These are phyloP conservation scores for Protomyctophum bolini DNA, from an alignment of 2,113 vertebrate genomes.

Conservation along the genomic window DNA sequence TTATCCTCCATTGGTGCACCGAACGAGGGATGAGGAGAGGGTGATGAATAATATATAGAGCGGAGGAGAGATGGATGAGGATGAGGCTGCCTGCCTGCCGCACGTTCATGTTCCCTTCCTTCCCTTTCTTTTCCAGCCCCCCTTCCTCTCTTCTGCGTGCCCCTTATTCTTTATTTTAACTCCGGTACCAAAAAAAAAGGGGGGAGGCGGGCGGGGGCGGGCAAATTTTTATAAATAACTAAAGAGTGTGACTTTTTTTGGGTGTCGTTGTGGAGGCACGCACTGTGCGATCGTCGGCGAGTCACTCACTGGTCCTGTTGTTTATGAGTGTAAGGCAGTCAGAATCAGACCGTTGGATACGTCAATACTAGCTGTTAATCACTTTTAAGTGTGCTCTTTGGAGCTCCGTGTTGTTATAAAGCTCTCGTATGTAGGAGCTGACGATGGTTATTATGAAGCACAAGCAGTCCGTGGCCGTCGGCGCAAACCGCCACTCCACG, in stretches of 20 bases:
- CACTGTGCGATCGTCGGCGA: conserved; percentile 36
- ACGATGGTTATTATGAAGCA: not conserved
- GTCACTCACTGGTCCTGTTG: conserved; percentile 35
- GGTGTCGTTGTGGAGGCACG: conserved; percentile 21
- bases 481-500: no score
- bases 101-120: conserved; percentile 7
- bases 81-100: conserved; percentile 47
- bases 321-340: conserved; percentile 1
- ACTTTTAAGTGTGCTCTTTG: not conserved
- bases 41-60: conserved; percentile 70
- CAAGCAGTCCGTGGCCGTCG: not conserved
- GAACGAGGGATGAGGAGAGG: conserved; percentile 60
- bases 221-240: conserved; percentile 59
- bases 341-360: not conserved
- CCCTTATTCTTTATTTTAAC: conserved; percentile 42
- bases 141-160: not conserved
- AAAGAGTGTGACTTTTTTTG: conserved; percentile 42
- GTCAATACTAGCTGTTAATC: not conserved
- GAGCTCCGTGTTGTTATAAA: not conserved
- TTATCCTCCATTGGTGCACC: conserved; percentile 66
- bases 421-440: not conserved
- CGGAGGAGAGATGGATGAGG: conserved; percentile 66
- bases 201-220: no score
- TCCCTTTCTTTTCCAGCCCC: not conserved
- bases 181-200: conserved; percentile 49